These are phyloP conservation scores for Danio kyathit DNA, from an alignment of 2,797 vertebrate genomes.

Conservation along the genomic window DNA sequence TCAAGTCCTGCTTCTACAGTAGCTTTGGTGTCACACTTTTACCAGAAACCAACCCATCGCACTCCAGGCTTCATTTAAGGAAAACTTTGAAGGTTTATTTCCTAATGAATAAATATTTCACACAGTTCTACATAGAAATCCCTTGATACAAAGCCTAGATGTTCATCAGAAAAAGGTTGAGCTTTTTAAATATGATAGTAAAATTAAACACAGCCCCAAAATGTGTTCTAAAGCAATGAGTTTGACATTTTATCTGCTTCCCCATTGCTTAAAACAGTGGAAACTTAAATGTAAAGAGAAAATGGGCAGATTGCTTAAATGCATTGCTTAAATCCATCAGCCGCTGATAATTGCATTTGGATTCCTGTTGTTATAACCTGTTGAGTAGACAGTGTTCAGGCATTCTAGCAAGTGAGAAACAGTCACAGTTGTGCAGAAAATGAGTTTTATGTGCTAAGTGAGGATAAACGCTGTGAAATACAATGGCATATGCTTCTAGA, in stretches of 20 bases:
- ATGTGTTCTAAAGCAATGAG: background rate
- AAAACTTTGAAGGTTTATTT: background rate
- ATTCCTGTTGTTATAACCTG: background rate
- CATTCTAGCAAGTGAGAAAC: slow-evolving; percentile 7
- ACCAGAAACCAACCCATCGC: background rate
- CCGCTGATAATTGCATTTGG: slow-evolving; percentile 35
- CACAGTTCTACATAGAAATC: background rate
- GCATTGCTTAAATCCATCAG: background rate
- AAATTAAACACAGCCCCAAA: background rate
- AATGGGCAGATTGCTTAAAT: background rate
- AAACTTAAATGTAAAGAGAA: slow-evolving; percentile 6
- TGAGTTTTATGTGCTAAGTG: slow-evolving; percentile 39
- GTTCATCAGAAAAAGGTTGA: background rate
- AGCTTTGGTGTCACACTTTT: slow-evolving; percentile 2
- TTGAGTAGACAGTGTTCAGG: slow-evolving; percentile 8
- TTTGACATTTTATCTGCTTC: background rate
- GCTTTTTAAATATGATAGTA: background rate
- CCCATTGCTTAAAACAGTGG: background rate
- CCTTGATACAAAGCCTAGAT: background rate
- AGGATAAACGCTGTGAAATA: slow-evolving; percentile 45
- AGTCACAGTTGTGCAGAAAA: slow-evolving; percentile 46
- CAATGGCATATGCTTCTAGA: slow-evolving; percentile 43
- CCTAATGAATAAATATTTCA: slow-evolving; percentile 4
- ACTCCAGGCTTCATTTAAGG: background rate
- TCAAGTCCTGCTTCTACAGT: background rate